A percentile compares a stretch with the other conserved stretches of the same genome.
Conservation (phyloP, 2,888 invertebrate genomes). For the Rhabditoides inermis region DNA sequence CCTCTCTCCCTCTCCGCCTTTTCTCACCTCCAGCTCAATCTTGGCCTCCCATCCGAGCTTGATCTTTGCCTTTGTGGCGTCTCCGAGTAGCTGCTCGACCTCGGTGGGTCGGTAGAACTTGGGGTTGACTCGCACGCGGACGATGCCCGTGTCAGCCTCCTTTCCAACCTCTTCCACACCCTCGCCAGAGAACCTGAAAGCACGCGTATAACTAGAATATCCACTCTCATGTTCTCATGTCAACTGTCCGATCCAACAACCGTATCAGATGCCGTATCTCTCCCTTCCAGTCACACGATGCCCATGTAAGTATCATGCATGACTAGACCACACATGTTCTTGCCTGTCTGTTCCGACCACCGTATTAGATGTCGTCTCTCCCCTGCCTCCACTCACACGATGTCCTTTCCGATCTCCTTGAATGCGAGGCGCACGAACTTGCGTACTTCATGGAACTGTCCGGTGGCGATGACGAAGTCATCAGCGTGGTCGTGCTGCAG, state of each 20-base stretch:
- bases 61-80: slow-evolving; percentile 78
- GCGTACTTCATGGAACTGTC: slow-evolving; percentile 83
- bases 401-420: slow-evolving; percentile 69
- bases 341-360: neutral
- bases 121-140: slow-evolving; percentile 76
- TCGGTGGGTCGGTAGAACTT: slow-evolving; percentile 95
- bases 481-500: slow-evolving; percentile 81
- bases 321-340: neutral
- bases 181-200: slow-evolving; percentile 71
- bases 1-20: neutral
- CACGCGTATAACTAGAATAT: neutral
- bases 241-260: neutral
- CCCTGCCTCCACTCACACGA: slow-evolving; percentile 57
- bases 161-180: slow-evolving; percentile 75
- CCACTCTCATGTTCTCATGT: slow-evolving; percentile 2
- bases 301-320: too few species aligned
- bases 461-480: slow-evolving; percentile 94
- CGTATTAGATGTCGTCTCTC: neutral
- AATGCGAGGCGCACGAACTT: slow-evolving; percentile 92
- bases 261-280: neutral
- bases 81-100: slow-evolving; percentile 80
- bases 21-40: slow-evolving; percentile 64
- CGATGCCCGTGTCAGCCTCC: slow-evolving; percentile 66
- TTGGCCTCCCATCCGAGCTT: slow-evolving; percentile 81
- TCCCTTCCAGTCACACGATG: too few species aligned